Evolutionary conservation across 2,888 invertebrate species (phyloP), one percentile per base, ranked within the genome.

Genomic region (Drosophila bunnanda): DNA sequence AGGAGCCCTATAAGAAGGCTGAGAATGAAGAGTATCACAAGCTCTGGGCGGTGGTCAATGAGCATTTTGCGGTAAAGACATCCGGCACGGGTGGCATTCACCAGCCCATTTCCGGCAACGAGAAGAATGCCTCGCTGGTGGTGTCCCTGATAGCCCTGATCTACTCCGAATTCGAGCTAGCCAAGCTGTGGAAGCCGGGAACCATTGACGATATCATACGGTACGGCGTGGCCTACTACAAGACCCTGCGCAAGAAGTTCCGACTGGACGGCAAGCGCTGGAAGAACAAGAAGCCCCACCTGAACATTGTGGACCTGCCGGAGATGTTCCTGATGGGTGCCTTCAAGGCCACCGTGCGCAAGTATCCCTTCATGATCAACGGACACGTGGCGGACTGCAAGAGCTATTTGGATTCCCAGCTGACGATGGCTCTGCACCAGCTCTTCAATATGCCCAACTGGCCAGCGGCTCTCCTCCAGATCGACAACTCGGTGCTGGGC

Each of bases 121-220:
- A 89, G 30, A 80, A 93, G 76, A 94, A 95, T 58, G 94, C 95
- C 75, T 94, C 95, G 0, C 86, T 95, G 60, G 92, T 95, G 0
- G 94, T 94, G 68, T 93, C 94, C 0, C 91, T 94, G 0, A 93
- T 94, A 8, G 94, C 94, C 4, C 92, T 95, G 91, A 94, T 95
- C 0, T 95, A 95, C 77, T 93, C 95, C 0, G 94, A 94, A 82
- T 94, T 95, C 75, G 95, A 95, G 4, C 94, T 94, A 0, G 94
- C 95, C 0, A 94, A 94, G 57, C 93, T 94, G 59, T 95, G 95
- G 95, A 93, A 93, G 0, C 93, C 94, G 83, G 94, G 93, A 70
- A 93, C 94, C 17, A 88, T 95, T 1, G 95, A 95, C 48, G 90
- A 91, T 22, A 77, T 92, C 3, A 82, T 92, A 1, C 77, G 87